A percentile compares a stretch with the other conserved stretches of the same genome.
Evolutionary conservation across 2,113 vertebrate genomes (phyloP).

Genomic region (Syrrhaptes paradoxus): DNA sequence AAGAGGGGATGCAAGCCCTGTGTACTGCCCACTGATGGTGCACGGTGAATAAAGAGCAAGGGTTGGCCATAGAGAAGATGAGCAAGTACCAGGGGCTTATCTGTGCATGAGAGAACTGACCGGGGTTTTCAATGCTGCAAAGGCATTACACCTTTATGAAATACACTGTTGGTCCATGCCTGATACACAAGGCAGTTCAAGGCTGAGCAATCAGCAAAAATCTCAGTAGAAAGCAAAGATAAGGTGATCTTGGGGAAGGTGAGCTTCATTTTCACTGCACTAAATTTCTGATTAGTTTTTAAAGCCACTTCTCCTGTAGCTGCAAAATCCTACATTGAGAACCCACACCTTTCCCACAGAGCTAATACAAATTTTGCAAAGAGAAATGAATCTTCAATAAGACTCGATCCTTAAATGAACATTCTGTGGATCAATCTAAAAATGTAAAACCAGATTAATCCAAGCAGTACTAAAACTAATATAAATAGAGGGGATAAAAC

Average conservation of each 20-base stretch:
- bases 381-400: neutral
- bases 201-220: neutral
- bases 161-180: neutral
- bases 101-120: neutral
- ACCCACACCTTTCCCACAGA: neutral
- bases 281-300: neutral
- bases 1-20: neutral
- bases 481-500: conserved; percentile 20
- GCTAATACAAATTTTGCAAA: neutral
- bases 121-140: neutral
- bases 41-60: fast-evolving
- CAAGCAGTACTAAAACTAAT: neutral
- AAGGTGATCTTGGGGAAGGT: neutral
- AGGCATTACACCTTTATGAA: neutral
- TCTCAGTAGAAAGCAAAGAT: neutral
- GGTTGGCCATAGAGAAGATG: fast-evolving
- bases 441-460: conserved; percentile 28
- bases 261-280: neutral
- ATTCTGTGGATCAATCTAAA: conserved; percentile 5
- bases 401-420: neutral
- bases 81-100: neutral
- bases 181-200: neutral
- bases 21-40: neutral
- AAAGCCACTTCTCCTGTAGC: neutral
- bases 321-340: neutral